phyloP scores from a whole-genome alignment of 2,888 invertebrate species.

The Morpho deidamia region DNA sequence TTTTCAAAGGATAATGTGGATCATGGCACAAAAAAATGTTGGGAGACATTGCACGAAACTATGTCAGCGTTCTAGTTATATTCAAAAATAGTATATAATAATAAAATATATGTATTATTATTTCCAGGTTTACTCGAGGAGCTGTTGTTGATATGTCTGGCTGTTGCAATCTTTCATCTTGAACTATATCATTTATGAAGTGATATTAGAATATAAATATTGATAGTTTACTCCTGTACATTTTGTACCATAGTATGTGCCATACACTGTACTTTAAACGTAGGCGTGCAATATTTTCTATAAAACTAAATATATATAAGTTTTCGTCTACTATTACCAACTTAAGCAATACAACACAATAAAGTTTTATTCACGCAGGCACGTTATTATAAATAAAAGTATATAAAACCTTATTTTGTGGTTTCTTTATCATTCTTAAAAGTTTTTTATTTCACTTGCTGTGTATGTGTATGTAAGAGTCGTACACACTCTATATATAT shows the following conservation, averaged over 20 bases:
- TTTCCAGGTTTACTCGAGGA: constrained; percentile 46
- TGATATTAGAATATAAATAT: constrained; percentile 69
- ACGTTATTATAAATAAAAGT: constrained; percentile 47
- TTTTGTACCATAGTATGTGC: constrained; percentile 75
- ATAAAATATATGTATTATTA: no score
- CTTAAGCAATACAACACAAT: constrained; percentile 69
- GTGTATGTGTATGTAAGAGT: no score
- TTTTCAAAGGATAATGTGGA: no score
- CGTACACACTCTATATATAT: no score
- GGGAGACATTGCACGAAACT: no score
- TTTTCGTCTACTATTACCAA: constrained; percentile 49
- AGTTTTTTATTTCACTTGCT: no score
- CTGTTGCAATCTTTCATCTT: constrained; percentile 50
- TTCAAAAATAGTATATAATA: no score
- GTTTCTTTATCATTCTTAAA: background rate
- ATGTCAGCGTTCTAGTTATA: no score
- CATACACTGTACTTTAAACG: constrained; percentile 66
- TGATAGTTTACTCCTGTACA: constrained; percentile 64
- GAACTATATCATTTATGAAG: constrained; percentile 71
- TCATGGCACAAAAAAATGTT: no score
- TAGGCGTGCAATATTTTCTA: constrained; percentile 72
- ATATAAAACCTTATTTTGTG: constrained; percentile 5
- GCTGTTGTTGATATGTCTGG: constrained; percentile 48
- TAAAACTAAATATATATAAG: constrained; percentile 47
- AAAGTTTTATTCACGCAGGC: constrained; percentile 65